Conservation (phyloP, 92 coral and sea anemone genomes). For the Phenganax marumi region DNA sequence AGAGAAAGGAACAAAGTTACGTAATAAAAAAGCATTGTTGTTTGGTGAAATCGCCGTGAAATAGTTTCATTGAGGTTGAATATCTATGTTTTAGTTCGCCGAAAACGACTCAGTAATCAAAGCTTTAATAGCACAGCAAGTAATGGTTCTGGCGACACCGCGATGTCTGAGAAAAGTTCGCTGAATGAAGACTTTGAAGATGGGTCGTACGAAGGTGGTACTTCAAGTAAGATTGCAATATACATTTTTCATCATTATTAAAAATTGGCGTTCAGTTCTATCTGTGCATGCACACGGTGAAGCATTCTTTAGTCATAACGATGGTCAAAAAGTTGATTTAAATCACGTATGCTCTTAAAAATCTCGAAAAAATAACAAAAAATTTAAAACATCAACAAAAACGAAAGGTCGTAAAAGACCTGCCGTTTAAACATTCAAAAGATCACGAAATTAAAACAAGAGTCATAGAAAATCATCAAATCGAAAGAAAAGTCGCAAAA, state of each 20-base stretch:
- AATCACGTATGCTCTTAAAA: no score
- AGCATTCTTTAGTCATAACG: not conserved
- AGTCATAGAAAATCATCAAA: no score
- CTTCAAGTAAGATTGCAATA: not conserved
- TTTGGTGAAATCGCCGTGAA: not conserved
- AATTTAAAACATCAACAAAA: no score
- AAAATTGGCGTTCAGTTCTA: not conserved
- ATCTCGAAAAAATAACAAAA: no score
- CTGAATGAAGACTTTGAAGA: not conserved
- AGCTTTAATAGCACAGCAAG: constrained; percentile 11
- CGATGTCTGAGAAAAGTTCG: not conserved
- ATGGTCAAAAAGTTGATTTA: no score
- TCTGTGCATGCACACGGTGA: not conserved
- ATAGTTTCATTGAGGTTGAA: not conserved
- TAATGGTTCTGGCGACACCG: not conserved
- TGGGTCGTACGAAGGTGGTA: not conserved
- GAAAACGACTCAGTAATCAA: constrained; percentile 3
- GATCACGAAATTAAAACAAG: no score
- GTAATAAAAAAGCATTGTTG: not conserved
- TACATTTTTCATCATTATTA: not conserved
- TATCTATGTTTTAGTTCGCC: not conserved
- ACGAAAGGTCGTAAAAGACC: no score
- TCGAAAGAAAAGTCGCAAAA: no score
- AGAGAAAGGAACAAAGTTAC: no score
- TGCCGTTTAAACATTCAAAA: no score